Evolutionary conservation across 1,140 invertebrate species (phyloP), one percentile per base, ranked within the genome.

Genomic region (Formica exsecta): DNA sequence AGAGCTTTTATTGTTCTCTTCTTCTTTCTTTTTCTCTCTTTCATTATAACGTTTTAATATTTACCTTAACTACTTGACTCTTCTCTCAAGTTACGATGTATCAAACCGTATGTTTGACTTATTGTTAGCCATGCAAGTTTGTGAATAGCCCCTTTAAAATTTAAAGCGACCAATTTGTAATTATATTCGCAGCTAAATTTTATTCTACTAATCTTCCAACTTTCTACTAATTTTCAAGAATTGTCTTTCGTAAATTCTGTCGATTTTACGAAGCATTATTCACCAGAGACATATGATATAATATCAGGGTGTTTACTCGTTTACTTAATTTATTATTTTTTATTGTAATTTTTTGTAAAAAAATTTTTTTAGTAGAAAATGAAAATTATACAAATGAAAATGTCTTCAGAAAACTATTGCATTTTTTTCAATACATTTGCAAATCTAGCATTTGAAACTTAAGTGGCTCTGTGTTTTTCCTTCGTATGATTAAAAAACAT

Each of bases 151-250:
- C 22, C 76, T 68, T 80, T 57, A 70, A 68, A 70, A 16, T n/a
- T 48, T 79, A 68, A 79, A 79, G 76, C 62, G 62, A 80, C 41
- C 57, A 80, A 80, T 80, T 9, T 64, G n/a, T 8, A 54, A 70
- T 48, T 68, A 44, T 44, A 79, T 79, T 68, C 4, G 32, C 29
- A 29, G 25, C 25, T 44, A 36, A 62, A 66, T 66, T 80, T 70
- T 36, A 79, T 22, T 66, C 1, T 48, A 57, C n/a, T 32, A 7
- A 25, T 66, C 44, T 48, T 48, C 1, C 65, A 32, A 32, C 44
- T 16, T 29, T 2, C 7, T 29, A 11, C 22, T 32, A 6, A 7
- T 19, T 32, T 65, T 48, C 13, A 19, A 22, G 22, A 22, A 22
- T 22, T 79, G 16, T 68, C 76, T 68, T 79, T n/a, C 8, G 2